Evolutionary conservation across 1,140 invertebrate genomes (phyloP), one percentile per base, ranked within the genome.

Genomic region (Leptoteleia sp.): DNA sequence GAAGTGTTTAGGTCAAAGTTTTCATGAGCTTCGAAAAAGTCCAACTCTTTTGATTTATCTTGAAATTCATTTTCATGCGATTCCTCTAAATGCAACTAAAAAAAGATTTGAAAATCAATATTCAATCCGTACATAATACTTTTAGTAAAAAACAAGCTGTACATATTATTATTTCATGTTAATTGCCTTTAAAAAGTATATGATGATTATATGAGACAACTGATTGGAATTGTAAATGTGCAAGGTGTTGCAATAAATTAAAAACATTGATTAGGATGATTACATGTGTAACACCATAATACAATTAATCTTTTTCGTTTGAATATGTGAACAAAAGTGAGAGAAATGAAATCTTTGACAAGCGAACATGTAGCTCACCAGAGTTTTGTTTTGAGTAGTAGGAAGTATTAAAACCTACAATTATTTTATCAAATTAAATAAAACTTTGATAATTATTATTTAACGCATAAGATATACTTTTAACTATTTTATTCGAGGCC

Each of bases 11-110:
- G 27, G 13, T 89, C 86, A 67, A 88, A 84, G 64, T 88, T 90
- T 80, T 92, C 91, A 78, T 93, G 93, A 80, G 95, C 94, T 68
- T 93, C 92, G 86, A 97, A 97, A 86, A 97, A 97, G 85, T 97
- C 95, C 5, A 93, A 89, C 83, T 96, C 95, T 80, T 93, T 92
- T 67, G 92, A 90, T 65, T 89, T 90, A 68, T 89, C 87, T 1
- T 67, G 47, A 1, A 67, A 17, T 25, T 88, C 86, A 50, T 83
- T 85, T 57, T 91, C 89, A 33, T 81, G 42, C 33, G 85, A 70
- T 11, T 91, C 87, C 22, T 93, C 92, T 85, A 94, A 83, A 82
- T 93, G 92, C 38, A 94, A 82, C 93, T 94, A 83, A 61, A 87
- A 83, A 79, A 77, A n/a, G 9, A 25, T 12, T n/a, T 42, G n/a